Evolutionary conservation across 2,888 invertebrate genomes (phyloP).

Genomic region (Nemotelus nigrinus): DNA sequence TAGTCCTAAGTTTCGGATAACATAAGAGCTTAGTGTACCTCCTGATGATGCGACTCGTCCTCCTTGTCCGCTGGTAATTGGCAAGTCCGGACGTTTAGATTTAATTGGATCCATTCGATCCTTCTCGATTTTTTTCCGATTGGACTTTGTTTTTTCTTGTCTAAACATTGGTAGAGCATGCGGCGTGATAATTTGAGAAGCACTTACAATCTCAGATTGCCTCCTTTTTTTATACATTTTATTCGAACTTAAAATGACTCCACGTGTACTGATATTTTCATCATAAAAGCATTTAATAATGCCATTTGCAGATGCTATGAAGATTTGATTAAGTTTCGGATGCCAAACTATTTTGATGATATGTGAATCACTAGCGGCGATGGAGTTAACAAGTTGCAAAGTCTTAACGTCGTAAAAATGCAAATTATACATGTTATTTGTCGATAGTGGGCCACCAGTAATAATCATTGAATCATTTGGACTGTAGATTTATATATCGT

Average conservation of each 20-base stretch:
- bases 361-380: conserved; percentile 82
- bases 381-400: conserved; percentile 76
- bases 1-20: conserved; percentile 93
- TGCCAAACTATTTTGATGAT: conserved; percentile 95
- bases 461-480: conserved; percentile 91
- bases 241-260: conserved; percentile 89
- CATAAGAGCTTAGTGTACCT: conserved; percentile 94
- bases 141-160: conserved; percentile 88
- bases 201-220: conserved; percentile 86
- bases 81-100: conserved; percentile 83
- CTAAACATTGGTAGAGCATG: conserved; percentile 95
- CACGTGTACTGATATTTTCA: conserved; percentile 83
- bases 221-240: conserved; percentile 83
- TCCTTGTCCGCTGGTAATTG: conserved; percentile 89
- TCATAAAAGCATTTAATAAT: conserved; percentile 91
- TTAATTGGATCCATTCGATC: conserved; percentile 88
- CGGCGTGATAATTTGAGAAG: conserved; percentile 94
- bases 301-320: conserved; percentile 92
- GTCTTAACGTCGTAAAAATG: conserved; percentile 83
- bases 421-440: conserved; percentile 72
- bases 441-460: conserved; percentile 84
- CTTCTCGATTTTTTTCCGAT: conserved; percentile 90
- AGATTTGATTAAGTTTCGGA: conserved; percentile 96
- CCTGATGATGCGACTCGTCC: conserved; percentile 95
- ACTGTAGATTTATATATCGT: conserved; percentile 72